phyloP scores from a whole-genome alignment of 2,888 invertebrate genomes.

The Eupithecia subumbrata region DNA sequence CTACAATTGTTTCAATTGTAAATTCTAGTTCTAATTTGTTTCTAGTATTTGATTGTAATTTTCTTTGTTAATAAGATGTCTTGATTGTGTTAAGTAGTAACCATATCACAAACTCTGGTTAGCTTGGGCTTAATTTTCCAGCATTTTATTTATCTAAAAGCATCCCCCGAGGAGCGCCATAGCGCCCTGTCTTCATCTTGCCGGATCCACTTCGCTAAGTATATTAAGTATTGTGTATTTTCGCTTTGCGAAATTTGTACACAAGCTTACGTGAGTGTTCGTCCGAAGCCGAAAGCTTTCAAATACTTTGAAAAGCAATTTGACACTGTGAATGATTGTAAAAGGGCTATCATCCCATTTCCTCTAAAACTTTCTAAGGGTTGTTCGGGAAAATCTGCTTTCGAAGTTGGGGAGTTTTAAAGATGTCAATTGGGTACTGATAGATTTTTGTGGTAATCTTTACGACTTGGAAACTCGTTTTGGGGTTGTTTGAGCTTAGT shows the following conservation, averaged over 20 bases:
- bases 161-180: no score
- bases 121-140: no score
- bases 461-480: conserved; percentile 4
- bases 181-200: neutral
- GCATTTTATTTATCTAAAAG: no score
- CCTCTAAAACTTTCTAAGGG: conserved; percentile 18
- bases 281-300: conserved; percentile 7
- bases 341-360: conserved; percentile 20
- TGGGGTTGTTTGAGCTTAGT: neutral
- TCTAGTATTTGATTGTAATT: no score
- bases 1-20: no score
- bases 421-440: conserved; percentile 17
- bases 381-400: conserved; percentile 10
- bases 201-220: neutral
- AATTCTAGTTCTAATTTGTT: no score
- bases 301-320: conserved; percentile 14
- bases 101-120: no score
- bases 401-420: conserved; percentile 14
- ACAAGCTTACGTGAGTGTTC: neutral
- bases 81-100: no score
- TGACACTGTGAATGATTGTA: conserved; percentile 27
- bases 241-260: neutral
- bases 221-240: neutral
- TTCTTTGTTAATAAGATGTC: no score
- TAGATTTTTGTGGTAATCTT: conserved; percentile 12